Base-by-base conservation (phyloP, 1,140 invertebrate genomes). In the Aleiodes sp. region DNA sequence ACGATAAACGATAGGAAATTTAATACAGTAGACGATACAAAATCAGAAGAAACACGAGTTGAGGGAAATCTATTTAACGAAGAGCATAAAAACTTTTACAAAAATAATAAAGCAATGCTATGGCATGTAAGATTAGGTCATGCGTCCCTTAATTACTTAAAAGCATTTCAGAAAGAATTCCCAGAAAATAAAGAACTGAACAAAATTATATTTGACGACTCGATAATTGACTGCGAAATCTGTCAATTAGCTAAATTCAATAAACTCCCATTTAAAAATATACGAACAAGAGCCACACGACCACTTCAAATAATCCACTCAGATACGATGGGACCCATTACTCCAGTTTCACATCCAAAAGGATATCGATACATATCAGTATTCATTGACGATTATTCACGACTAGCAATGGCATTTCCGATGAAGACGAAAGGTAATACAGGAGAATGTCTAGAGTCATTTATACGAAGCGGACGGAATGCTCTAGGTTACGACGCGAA, bases 81-180 rank as follows among this genome's bases (percentile, higher is more conserved):
- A 31, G 59, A 46, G 39, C 46, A 59, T 39, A 64, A 41, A 4
- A 41, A 31, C 19, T 65, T 65, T 31, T 35, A 12, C 8, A 66
- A 57, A 39, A 75, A 65, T 52, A 72, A 75, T 46, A 65, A 66
- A 39, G 68, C 70, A 0, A 68, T 75, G 69, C 37, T 75, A 26
- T 75, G 72, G 74, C 74, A 75, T 65, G 72, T 72, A n/a, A 41
- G 70, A 52, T 29, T 76, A 24, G 72, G 72, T 24, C 70, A 73
- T 67, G 70, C 59, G 60, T 76, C 74, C 1, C 4, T 71, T 0
- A 59, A 41, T 9, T 73, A 74, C 28, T 46, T 73, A 24, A 72
- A 70, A 60, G 52, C 70, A 60, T 31, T 76, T 33, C 65, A 76
- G 67, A 74, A 35, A 35, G 52, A 68, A 56, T 71, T 68, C 24